These are phyloP conservation scores for Dicerorhinus sumatrensis DNA, from an alignment of 2,113 vertebrate species.

Conservation along the genomic window DNA sequence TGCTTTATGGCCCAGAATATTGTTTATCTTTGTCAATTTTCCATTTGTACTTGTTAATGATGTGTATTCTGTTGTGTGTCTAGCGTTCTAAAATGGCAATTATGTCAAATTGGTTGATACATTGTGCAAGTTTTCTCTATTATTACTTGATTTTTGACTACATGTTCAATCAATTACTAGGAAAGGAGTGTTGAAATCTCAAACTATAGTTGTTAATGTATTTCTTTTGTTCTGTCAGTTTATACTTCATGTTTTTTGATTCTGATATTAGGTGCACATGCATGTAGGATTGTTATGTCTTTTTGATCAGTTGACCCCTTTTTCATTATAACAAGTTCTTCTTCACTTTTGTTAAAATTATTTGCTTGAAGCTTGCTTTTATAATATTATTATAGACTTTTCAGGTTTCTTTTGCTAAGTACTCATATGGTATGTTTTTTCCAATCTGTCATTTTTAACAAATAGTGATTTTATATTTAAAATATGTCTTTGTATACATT, in stretches of 20 bases:
- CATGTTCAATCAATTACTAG: neutral
- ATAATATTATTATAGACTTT: neutral
- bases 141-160: neutral
- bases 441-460: neutral
- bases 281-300: neutral
- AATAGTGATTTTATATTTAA: neutral
- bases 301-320: neutral
- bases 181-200: neutral
- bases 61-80: neutral
- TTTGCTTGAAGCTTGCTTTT: neutral
- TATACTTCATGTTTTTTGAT: neutral
- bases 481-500: neutral
- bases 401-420: neutral
- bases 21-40: constrained; percentile 3
- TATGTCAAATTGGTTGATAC: neutral
- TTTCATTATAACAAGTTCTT: neutral
- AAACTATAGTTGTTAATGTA: neutral
- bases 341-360: neutral
- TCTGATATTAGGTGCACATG: neutral
- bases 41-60: neutral
- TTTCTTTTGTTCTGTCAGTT: neutral
- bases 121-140: neutral
- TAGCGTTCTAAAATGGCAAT: neutral
- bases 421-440: neutral
- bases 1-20: neutral